Percentiles rank a stretch among this genome's conserved stretches.
Conservation (phyloP, 2,888 invertebrate genomes). For the Melanophora roralis region DNA sequence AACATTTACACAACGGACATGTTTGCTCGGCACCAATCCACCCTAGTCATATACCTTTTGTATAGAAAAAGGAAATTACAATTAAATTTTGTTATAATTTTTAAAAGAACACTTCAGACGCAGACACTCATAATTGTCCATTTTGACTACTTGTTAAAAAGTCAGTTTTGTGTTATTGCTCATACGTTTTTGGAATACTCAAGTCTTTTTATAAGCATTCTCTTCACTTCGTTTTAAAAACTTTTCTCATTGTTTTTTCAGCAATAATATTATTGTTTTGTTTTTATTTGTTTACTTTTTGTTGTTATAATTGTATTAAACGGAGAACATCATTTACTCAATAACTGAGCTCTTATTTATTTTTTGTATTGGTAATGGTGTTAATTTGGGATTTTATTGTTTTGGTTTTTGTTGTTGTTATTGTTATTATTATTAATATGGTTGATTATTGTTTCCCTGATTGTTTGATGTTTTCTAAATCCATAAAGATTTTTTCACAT, state of each 20-base stretch:
- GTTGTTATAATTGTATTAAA: background rate
- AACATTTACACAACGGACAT: background rate
- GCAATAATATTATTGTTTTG: background rate
- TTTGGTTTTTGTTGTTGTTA: background rate
- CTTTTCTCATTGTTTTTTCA: background rate
- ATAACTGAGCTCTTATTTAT: background rate
- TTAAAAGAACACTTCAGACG: background rate
- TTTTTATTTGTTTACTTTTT: background rate
- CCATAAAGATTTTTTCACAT: no score
- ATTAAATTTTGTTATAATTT: background rate
- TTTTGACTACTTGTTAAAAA: slow-evolving; percentile 36
- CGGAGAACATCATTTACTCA: slow-evolving; percentile 1
- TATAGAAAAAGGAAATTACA: background rate
- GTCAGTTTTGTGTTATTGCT: slow-evolving; percentile 46
- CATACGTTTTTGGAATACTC: slow-evolving; percentile 51
- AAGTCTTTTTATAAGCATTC: background rate
- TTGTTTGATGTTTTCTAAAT: no score
- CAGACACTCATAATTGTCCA: slow-evolving; percentile 1
- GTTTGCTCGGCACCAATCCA: background rate
- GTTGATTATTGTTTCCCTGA: background rate
- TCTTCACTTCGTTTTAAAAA: background rate
- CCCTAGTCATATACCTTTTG: background rate
- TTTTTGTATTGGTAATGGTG: background rate
- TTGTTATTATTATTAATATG: no score
- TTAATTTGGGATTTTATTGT: background rate